Evolutionary conservation across 2,888 invertebrate genomes (phyloP).

Genomic region (Drosophila buzzatii): DNA sequence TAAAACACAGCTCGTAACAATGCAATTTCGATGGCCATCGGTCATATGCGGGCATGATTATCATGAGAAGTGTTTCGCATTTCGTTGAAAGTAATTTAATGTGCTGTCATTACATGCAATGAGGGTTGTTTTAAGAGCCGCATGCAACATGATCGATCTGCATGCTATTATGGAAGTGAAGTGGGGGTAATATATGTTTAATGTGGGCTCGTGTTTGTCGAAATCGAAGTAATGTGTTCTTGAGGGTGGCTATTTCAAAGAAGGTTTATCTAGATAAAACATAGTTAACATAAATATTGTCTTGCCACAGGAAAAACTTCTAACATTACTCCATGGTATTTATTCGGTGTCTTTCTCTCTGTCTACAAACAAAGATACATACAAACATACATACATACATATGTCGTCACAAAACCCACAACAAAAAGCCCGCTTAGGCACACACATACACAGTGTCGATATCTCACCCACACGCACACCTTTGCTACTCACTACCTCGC

Average conservation of each 20-base stretch:
- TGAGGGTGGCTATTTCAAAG: constrained; percentile 43
- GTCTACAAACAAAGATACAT: constrained; percentile 1
- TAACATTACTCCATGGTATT: constrained; percentile 21
- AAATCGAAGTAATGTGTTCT: constrained; percentile 12
- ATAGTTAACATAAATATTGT: constrained; percentile 8
- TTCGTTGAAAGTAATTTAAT: constrained; percentile 53
- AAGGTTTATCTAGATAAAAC: constrained; percentile 14
- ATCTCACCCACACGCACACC: constrained; percentile 41
- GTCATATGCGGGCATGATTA: constrained; percentile 64
- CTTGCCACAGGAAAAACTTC: constrained; percentile 10
- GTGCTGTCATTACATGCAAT: constrained; percentile 51
- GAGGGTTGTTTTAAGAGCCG: constrained; percentile 58
- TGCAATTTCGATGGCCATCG: constrained; percentile 55
- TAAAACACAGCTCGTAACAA: constrained; percentile 37
- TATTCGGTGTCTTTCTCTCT: constrained; percentile 10
- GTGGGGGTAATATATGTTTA: constrained; percentile 53
- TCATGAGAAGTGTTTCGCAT: constrained; percentile 56
- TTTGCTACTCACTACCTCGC: constrained; percentile 6
- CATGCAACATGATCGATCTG: constrained; percentile 77
- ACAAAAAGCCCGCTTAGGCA: constrained; percentile 37
- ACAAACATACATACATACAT: background rate
- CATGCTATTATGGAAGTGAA: constrained; percentile 11
- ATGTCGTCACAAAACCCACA: constrained; percentile 57
- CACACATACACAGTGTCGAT: constrained; percentile 6
- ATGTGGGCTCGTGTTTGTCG: constrained; percentile 49